Base-by-base conservation (phyloP, 2,888 invertebrate genomes). In the Macaria notata region DNA sequence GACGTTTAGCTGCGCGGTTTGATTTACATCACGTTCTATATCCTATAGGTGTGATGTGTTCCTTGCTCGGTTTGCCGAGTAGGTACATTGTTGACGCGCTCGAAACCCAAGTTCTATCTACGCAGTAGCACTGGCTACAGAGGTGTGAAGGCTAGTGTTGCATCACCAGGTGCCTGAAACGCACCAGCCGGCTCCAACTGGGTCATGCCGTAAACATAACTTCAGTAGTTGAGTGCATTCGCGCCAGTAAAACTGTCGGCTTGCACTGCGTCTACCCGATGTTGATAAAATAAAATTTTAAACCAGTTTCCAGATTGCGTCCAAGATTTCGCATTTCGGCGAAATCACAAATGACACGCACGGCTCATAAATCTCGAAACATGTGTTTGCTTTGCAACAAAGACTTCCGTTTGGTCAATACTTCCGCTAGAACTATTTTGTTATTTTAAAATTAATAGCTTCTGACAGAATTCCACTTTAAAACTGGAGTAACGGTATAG, bases 201-300 rank as follows among this genome's bases (percentile, higher is more conserved):
- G 88, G 88, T 88, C 88, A 87, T 75, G 73, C 75, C 72, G 74
- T 81, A 77, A 82, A 81, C 81, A 83, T 77, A 75, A 82, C 75
- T 84, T 36, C 19, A 19, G 19, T 19, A 19, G 19, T 19, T 84
- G 81, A 83, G 78, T 63, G 64, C 67, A 65, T 69, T 73, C 64
- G 69, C 71, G 69, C 68, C 71, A 71, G 61, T 69, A 63, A 73
- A 68, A 71, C 68, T 70, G 71, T 60, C 56, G 68, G 71, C 68
- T 55, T 60, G 62, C 46, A 36, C 46, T 49, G 54, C 61, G 69
- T 64, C 69, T 68, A 67, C 69, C 65, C 61, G 61, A 57, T 72
- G 73, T 72, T 80, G 83, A 84, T 83, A 83, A 81, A 79, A 83
- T 76, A 78, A n/a, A 41, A 73, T 77, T 78, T 72, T 79, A 80